A percentile compares a stretch with the other conserved stretches of the same genome.
phyloP scores from a whole-genome alignment of 1,140 invertebrate genomes.

The Aphelenchoides besseyi region DNA sequence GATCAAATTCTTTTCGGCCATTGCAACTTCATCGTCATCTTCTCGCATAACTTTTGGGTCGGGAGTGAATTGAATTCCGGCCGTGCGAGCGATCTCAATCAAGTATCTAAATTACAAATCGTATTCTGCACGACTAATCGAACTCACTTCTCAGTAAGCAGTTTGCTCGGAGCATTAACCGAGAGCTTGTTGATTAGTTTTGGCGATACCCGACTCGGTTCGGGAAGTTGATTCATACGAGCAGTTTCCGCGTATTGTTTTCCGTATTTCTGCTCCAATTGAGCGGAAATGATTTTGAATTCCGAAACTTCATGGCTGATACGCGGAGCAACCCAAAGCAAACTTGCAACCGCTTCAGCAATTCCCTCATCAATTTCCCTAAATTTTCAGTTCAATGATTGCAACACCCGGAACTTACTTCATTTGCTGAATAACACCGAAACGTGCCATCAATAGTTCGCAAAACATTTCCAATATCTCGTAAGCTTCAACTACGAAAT shows the following conservation, averaged over 20 bases:
- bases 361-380: slow-evolving; percentile 88
- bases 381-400: slow-evolving; percentile 25
- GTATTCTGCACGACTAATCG: slow-evolving; percentile 66
- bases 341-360: slow-evolving; percentile 86
- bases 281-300: slow-evolving; percentile 75
- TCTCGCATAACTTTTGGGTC: slow-evolving; percentile 80
- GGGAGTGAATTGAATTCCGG: slow-evolving; percentile 84
- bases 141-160: slow-evolving; percentile 89
- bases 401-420: slow-evolving; percentile 72
- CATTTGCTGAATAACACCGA: slow-evolving; percentile 94
- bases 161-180: slow-evolving; percentile 88
- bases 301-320: slow-evolving; percentile 65
- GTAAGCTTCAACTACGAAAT: slow-evolving; percentile 98
- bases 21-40: slow-evolving; percentile 67
- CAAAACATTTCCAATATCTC: slow-evolving; percentile 99
- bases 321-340: slow-evolving; percentile 92
- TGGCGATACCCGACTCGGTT: slow-evolving; percentile 76
- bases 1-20: slow-evolving; percentile 74
- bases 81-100: slow-evolving; percentile 88
- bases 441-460: slow-evolving; percentile 90
- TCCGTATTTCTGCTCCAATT: slow-evolving; percentile 87
- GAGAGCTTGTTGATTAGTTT: slow-evolving; percentile 93
- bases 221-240: slow-evolving; percentile 71
- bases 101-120: slow-evolving; percentile 62
- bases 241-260: slow-evolving; percentile 84